Evolutionary conservation across 2,888 invertebrate species (phyloP), one percentile per base, ranked within the genome.

Genomic region (Macaria liturata): DNA sequence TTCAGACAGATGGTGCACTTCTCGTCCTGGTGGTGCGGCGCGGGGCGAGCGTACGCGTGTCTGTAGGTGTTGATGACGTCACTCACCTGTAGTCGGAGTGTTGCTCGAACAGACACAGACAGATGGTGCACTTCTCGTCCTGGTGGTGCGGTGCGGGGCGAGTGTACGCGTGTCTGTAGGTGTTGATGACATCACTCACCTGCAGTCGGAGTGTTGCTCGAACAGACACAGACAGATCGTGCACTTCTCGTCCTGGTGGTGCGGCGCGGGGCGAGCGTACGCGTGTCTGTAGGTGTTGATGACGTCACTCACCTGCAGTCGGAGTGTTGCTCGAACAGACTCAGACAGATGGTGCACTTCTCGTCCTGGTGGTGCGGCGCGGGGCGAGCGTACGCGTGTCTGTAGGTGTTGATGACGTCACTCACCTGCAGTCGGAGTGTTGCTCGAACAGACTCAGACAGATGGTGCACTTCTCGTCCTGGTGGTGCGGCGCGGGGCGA

Each of bases 1-100:
- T 95, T 95, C 68, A 98, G 93, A 83, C 98, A 98, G 74, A 98
- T 98, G 67, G 98, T 97, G 90, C 98, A 98, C 84, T 97, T 97
- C 84, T 98, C 98, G 74, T 94, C 93, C 65, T 94, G 94, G 82
- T 96, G 96, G 94, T 74, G 94, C 92, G 76, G 93, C 91, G 74
- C 90, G 78, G 80, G 93, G 83, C 82, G 94, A 91, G 80, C 95
- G 87, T 97, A 97, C 77, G 96, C 96, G 87, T 97, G 97, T 39
- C 97, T 95, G 92, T 96, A n/a, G n/a, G 32, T 30, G 30, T 34
- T 0, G 20, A 43, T 1, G 43, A 4, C 31, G n/a, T 4, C 9
- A 49, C 46, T 7, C 45, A 96, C 96, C 97, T 94, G 80, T 97
- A 97, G 87, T 96, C 95, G 70, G 97, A 97, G 69, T 95, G 95